Conservation (phyloP, 2,113 vertebrate species). For the Ornithorhynchus anatinus region DNA sequence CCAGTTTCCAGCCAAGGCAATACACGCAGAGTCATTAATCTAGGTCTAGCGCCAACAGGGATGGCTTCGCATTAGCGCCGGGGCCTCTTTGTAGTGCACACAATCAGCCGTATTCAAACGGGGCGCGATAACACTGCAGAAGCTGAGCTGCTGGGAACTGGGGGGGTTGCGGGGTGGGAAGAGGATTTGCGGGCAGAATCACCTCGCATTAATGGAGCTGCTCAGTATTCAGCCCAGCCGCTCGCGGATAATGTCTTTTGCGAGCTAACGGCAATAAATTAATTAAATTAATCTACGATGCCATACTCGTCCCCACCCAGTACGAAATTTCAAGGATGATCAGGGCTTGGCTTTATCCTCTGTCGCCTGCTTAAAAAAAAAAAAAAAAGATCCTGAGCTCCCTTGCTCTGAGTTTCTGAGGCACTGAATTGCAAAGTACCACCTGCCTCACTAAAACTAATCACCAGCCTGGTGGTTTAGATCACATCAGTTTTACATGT, state of each 20-base stretch:
- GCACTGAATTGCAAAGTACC: conserved; percentile 68
- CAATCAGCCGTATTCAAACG: conserved; percentile 57
- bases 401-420: conserved; percentile 60
- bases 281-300: conserved; percentile 67
- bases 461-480: conserved; percentile 72
- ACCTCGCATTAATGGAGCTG: conserved; percentile 68
- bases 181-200: conserved; percentile 66
- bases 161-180: conserved; percentile 45
- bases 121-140: conserved; percentile 52
- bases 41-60: conserved; percentile 57
- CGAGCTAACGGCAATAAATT: conserved; percentile 67
- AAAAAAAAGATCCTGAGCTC: conserved; percentile 50
- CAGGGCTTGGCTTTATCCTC: conserved; percentile 52
- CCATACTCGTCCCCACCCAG: conserved; percentile 56
- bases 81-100: conserved; percentile 63
- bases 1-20: conserved; percentile 53
- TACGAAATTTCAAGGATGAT: conserved; percentile 50
- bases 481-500: conserved; percentile 75
- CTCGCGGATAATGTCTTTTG: conserved; percentile 53
- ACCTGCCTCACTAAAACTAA: conserved; percentile 73
- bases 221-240: conserved; percentile 66
- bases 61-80: conserved; percentile 58
- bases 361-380: conserved; percentile 30
- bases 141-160: conserved; percentile 48
- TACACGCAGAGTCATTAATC: conserved; percentile 61